Percentiles rank a stretch among this genome's conserved stretches.
phyloP scores from a whole-genome alignment of 2,113 vertebrate genomes.

The Stomatorhinus ivindoensis region DNA sequence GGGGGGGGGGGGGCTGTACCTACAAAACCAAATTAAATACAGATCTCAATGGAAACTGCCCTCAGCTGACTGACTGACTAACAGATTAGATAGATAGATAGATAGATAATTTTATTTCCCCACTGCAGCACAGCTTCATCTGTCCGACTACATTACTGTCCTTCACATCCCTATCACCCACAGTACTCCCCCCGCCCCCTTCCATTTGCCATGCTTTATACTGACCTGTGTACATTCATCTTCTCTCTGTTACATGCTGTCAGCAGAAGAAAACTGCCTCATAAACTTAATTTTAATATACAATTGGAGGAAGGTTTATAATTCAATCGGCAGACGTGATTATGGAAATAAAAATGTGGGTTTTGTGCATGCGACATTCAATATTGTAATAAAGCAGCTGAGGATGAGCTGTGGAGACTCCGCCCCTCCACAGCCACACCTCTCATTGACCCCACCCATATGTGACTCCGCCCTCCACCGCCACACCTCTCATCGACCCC shows the following conservation, averaged over 20 bases:
- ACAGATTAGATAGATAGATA: no score
- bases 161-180: neutral
- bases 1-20: neutral
- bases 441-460: no score
- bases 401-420: no score
- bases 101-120: neutral
- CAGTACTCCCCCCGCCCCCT: neutral
- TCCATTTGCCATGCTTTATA: neutral
- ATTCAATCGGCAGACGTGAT: neutral
- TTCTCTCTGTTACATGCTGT: neutral
- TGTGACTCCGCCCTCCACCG: neutral
- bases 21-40: neutral
- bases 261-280: neutral
- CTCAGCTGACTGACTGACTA: no score
- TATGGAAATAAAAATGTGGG: conserved; percentile 9
- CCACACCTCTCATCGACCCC: no score
- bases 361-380: neutral
- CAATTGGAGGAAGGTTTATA: neutral
- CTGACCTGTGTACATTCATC: neutral
- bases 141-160: neutral
- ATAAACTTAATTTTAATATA: neutral
- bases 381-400: neutral
- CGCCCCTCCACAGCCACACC: no score
- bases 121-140: neutral
- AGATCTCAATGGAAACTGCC: neutral